Evolutionary conservation across 2,113 vertebrate genomes (phyloP).

Genomic region (Alaudala cheleensis): DNA sequence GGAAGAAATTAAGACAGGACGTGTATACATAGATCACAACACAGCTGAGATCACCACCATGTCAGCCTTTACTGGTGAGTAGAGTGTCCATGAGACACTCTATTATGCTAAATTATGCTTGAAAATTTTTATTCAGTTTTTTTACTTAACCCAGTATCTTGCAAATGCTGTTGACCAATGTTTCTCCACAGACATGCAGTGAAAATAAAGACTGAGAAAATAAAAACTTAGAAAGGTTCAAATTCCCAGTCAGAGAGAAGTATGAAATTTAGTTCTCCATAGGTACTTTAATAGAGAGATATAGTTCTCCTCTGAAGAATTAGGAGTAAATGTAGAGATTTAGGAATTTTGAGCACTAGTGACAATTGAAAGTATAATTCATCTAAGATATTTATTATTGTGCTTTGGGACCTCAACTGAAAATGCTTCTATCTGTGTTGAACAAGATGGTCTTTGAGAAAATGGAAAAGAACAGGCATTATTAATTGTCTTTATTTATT

Average conservation of each 20-base stretch:
- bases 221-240: background rate
- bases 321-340: background rate
- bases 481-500: background rate
- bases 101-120: background rate
- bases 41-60: background rate
- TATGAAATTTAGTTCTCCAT: background rate
- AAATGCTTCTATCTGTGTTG: background rate
- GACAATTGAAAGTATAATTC: background rate
- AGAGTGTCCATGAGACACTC: background rate
- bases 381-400: background rate
- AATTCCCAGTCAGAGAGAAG: background rate
- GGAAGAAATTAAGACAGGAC: background rate
- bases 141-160: background rate
- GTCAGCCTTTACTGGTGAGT: background rate
- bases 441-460: background rate
- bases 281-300: background rate
- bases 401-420: background rate
- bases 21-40: background rate
- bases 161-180: background rate
- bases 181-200: background rate
- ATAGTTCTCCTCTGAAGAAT: background rate
- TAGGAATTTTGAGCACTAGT: background rate
- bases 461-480: background rate
- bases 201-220: background rate
- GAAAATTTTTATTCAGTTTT: background rate